Percentiles rank a stretch among this genome's conserved stretches.
Conservation (phyloP, 2,797 vertebrate genomes). For the Uromys caudimaculatus region DNA sequence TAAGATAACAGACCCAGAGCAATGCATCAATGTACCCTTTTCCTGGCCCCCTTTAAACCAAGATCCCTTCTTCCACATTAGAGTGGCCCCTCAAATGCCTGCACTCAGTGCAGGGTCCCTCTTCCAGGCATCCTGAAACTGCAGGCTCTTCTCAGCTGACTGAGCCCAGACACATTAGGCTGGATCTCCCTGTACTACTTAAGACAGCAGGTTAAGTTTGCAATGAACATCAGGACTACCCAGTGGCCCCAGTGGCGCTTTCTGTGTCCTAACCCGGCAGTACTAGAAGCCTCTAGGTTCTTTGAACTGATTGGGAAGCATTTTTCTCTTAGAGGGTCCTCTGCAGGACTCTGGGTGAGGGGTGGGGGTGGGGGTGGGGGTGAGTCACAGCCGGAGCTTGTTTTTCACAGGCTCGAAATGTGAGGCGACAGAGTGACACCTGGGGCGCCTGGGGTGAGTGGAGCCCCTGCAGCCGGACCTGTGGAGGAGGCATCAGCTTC, state of each 20-base stretch:
- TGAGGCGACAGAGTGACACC: slow-evolving; percentile 86
- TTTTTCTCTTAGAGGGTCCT: too few relatives aligned
- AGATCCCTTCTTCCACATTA: neutral
- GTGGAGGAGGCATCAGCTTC: slow-evolving; percentile 92
- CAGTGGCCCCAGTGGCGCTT: neutral
- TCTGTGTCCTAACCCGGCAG: neutral
- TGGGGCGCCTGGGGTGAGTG: slow-evolving; percentile 95
- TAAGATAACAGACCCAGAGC: neutral
- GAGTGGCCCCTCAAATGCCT: neutral
- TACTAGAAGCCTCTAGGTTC: too few relatives aligned
- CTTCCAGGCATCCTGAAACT: neutral
- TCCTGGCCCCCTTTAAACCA: neutral
- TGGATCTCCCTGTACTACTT: neutral
- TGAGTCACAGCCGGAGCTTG: accelerated
- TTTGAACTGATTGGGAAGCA: neutral
- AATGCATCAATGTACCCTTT: neutral
- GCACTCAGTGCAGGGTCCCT: neutral
- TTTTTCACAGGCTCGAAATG: slow-evolving; percentile 67
- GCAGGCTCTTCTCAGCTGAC: neutral
- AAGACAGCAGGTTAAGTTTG: neutral
- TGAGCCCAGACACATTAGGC: neutral
- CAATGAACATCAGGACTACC: neutral
- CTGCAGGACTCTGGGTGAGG: neutral
- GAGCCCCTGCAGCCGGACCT: slow-evolving; percentile 94
- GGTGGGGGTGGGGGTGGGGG: neutral